Base-by-base conservation (phyloP, 2,888 invertebrate genomes). In the Eupelmus urozonus region DNA sequence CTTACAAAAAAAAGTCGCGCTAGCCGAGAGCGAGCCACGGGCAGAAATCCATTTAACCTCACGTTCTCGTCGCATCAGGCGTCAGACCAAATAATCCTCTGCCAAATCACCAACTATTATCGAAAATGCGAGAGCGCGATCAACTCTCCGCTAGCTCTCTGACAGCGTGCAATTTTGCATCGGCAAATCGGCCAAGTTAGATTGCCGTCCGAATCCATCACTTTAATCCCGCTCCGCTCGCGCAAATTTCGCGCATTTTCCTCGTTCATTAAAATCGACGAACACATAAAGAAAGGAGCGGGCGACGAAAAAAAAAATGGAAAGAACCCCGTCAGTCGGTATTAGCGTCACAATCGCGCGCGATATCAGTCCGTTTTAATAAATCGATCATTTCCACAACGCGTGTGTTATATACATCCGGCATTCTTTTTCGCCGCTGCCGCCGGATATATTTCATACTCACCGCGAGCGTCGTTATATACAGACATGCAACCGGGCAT, bases 21-120 rank as follows among this genome's bases (percentile, higher is more conserved):
- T 13, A 42, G 63, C 27, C 42, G 45, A 55, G n/a, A n/a, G n/a
- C n/a, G n/a, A n/a, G n/a, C n/a, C n/a, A n/a, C n/a, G n/a, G n/a
- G n/a, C n/a, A n/a, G n/a, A n/a, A n/a, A 73, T 73, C 63, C 42
- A 63, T 63, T 73, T 73, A 63, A 9, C 40, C 23, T n/a, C n/a
- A n/a, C n/a, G n/a, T n/a, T n/a, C n/a, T n/a, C n/a, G 25, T n/a
- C 16, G 45, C 23, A 51, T 25, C 42, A 18, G 66, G 65, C 71
- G 76, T 66, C 71, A 60, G 60, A n/a, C 11, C 67, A 53, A 78
- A 73, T 78, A 67, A 78, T 78, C 67, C 78, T 78, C 63, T 13
- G n/a, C n/a, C n/a, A 45, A 67, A 78, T 78, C 72, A 63, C 18
- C 67, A 67, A 40, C 42, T 78, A 78, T 77, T 77, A 72, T 72